These are phyloP conservation scores for Plebejus argus DNA, from an alignment of 2,888 invertebrate genomes.

Conservation along the genomic window DNA sequence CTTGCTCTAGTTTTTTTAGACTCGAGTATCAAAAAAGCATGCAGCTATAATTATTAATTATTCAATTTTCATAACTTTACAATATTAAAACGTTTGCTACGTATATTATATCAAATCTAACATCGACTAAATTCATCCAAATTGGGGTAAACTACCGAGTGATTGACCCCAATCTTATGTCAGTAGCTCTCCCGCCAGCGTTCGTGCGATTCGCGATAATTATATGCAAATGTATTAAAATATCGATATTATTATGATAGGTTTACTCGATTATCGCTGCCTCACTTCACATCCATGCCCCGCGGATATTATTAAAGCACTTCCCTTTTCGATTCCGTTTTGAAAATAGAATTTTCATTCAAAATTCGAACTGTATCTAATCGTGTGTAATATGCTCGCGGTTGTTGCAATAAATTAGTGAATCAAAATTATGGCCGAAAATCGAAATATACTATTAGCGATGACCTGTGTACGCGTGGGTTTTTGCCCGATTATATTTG, in stretches of 20 bases:
- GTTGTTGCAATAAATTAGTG: constrained; percentile 21
- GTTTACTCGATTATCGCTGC: constrained; percentile 62
- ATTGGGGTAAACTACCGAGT: constrained; percentile 21
- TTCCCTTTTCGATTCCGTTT: constrained; percentile 48
- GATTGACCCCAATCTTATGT: constrained; percentile 18
- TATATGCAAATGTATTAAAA: constrained; percentile 68
- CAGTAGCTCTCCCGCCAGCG: constrained; percentile 73
- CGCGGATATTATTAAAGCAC: constrained; percentile 50
- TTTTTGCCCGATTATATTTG: constrained; percentile 9
- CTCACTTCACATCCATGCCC: constrained; percentile 57
- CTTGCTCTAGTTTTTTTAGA: no score
- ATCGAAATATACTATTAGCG: constrained; percentile 7
- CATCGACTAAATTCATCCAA: not conserved
- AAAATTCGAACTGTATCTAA: constrained; percentile 23
- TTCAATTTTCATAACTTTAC: not conserved
- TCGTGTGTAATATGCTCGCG: not conserved
- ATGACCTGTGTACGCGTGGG: constrained; percentile 1
- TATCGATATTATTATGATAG: constrained; percentile 16
- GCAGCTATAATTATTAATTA: not conserved
- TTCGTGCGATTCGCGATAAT: constrained; percentile 75
- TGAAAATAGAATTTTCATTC: constrained; percentile 36
- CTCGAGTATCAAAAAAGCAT: not conserved
- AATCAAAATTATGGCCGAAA: constrained; percentile 18
- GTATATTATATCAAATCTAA: not conserved
- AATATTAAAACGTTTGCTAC: not conserved